Evolutionary conservation across 2,888 invertebrate species (phyloP).

Genomic region (Germaria angustata): DNA sequence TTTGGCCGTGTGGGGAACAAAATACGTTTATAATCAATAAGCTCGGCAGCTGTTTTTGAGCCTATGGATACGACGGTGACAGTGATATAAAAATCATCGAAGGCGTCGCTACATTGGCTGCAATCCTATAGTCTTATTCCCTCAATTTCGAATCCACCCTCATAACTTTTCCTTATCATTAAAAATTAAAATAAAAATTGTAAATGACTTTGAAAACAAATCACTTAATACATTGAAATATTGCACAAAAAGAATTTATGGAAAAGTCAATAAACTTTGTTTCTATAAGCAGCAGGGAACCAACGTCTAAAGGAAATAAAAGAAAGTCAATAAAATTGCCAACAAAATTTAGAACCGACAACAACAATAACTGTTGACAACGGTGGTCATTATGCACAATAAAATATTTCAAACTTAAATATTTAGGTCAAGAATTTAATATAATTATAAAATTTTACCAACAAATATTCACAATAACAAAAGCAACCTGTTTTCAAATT

Average conservation of each 20-base stretch:
- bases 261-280: slow-evolving; percentile 44
- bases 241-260: neutral
- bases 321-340: slow-evolving; percentile 14
- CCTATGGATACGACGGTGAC: too few relatives aligned
- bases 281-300: neutral
- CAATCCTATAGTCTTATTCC: too few relatives aligned
- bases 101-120: too few relatives aligned
- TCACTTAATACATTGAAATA: neutral
- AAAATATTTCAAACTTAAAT: slow-evolving; percentile 28
- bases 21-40: too few relatives aligned
- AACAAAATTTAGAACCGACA: neutral
- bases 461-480: neutral
- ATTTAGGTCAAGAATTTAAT: slow-evolving; percentile 57
- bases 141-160: too few relatives aligned
- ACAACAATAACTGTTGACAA: too few relatives aligned
- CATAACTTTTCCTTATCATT: neutral
- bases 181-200: neutral
- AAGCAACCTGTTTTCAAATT: slow-evolving; percentile 1
- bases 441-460: neutral
- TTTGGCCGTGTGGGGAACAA: too few relatives aligned
- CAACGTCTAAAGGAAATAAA: neutral
- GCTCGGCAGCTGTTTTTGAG: too few relatives aligned
- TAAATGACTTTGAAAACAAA: slow-evolving; percentile 1
- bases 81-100: too few relatives aligned
- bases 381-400: neutral